A percentile compares a stretch with the other conserved stretches of the same genome.
These are phyloP conservation scores for Heterodera carotae DNA, from an alignment of 1,140 invertebrate genomes.

Conservation along the genomic window DNA sequence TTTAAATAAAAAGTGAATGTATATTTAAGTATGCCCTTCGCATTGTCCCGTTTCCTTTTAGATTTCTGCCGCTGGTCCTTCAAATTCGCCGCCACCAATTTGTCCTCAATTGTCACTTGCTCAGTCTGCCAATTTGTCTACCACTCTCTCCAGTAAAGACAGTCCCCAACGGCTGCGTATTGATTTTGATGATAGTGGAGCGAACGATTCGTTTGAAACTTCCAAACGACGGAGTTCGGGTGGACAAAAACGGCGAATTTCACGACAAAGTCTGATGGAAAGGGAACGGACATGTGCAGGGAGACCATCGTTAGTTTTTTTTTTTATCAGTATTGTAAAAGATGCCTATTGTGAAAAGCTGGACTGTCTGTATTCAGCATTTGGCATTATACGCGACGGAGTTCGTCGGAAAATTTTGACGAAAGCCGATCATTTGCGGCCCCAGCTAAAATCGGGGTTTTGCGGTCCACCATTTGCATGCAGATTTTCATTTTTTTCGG, in stretches of 20 bases:
- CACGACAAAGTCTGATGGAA: neutral
- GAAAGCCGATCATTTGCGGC: too few species aligned
- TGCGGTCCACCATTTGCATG: too few species aligned
- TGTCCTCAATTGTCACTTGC: too few species aligned
- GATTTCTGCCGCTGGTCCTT: neutral
- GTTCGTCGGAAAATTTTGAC: too few species aligned
- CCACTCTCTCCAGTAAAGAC: neutral
- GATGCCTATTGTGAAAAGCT: too few species aligned
- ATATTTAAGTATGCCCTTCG: neutral
- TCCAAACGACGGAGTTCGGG: neutral
- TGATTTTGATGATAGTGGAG: slow-evolving; percentile 8
- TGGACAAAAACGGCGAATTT: neutral
- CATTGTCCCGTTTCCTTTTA: neutral
- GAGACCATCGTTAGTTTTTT: neutral
- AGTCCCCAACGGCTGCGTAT: neutral
- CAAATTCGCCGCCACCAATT: neutral
- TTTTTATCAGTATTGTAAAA: neutral
- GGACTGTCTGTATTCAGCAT: too few species aligned
- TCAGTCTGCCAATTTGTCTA: neutral
- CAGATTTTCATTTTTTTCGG: too few species aligned
- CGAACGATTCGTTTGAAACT: neutral
- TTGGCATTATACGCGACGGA: too few species aligned
- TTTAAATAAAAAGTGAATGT: too few species aligned
- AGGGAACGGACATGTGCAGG: neutral
- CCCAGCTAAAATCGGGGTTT: too few species aligned